Percentiles rank a stretch among this genome's conserved stretches.
phyloP scores from a whole-genome alignment of 1,140 invertebrate genomes.

The Manduca sexta region DNA sequence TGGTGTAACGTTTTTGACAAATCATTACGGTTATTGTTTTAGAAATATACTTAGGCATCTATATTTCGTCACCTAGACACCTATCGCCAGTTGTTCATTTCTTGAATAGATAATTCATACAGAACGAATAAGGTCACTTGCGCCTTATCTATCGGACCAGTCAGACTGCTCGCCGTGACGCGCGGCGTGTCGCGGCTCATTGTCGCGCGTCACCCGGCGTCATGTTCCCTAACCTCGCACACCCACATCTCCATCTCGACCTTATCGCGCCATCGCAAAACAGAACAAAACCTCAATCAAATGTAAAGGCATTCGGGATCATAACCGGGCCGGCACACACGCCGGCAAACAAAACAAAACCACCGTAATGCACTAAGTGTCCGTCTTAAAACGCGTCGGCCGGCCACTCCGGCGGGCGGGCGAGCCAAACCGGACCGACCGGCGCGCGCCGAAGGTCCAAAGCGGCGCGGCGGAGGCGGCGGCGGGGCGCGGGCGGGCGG shows the following conservation, averaged over 20 bases:
- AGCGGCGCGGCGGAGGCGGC: slow-evolving; percentile 20
- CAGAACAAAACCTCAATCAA: slow-evolving; percentile 69
- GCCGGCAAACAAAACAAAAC: slow-evolving; percentile 8
- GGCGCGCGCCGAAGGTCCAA: slow-evolving; percentile 5
- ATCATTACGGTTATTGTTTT: too few species aligned
- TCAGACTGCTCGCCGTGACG: too few species aligned
- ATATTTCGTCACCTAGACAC: too few species aligned
- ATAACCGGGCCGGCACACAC: slow-evolving; percentile 62
- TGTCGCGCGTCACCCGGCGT: too few species aligned
- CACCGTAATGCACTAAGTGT: slow-evolving; percentile 68
- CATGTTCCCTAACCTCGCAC: slow-evolving; percentile 33
- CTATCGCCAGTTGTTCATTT: too few species aligned
- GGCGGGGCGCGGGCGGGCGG: slow-evolving; percentile 33
- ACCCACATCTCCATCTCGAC: slow-evolving; percentile 65
- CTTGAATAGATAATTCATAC: too few species aligned
- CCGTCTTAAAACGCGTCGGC: slow-evolving; percentile 60
- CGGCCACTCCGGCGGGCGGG: slow-evolving; percentile 9
- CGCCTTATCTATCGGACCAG: too few species aligned
- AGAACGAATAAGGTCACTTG: too few species aligned
- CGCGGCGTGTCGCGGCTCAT: too few species aligned
- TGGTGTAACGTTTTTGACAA: too few species aligned
- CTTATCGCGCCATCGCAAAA: slow-evolving; percentile 42
- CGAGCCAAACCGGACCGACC: slow-evolving; percentile 9
- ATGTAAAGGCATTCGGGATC: slow-evolving; percentile 61
- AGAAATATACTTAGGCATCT: too few species aligned